Evolutionary conservation across 2,113 vertebrate genomes (phyloP), one percentile per base, ranked within the genome.

Genomic region (Excalfactoria chinensis): DNA sequence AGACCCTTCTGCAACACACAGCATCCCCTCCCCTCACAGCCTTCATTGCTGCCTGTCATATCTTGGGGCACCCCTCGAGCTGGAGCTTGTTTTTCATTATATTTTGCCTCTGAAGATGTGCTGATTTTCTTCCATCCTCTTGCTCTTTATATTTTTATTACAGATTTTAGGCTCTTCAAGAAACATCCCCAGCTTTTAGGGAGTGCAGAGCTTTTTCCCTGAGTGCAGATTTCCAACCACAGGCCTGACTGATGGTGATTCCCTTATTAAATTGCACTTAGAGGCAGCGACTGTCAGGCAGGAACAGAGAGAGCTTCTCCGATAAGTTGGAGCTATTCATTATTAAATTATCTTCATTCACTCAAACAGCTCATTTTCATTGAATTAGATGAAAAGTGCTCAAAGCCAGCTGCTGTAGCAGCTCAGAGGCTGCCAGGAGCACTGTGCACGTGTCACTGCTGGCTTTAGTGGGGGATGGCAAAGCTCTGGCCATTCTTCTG

Each of bases 231-330:
- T 94, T 74, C 74, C 43, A 93, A 75, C 89, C 81, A 92, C 80
- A 74, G 73, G 95, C 82, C 86, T 81, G 58, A 95, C 75, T 81
- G 74, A 90, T 89, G 92, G 89, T 69, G 77, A 90, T 90, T 90
- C 89, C 86, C 95, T 95, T 97, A 97, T 96, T 96, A 97, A 97
- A 93, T 92, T 91, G 94, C 96, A 96, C 96, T 97, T 97, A 96
- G 90, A 97, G 94, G 88, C 88, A 96, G 91, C 34, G 20, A 67
- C 95, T 96, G 95, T 93, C 87, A 96, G 90, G 78, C 92, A 81
- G 93, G 74, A 84, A 95, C 88, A 81, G 90, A 97, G 90, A 97
- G 92, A 97, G 91, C 71, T 92, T 96, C 95, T 96, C 95, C 44
- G 68, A 96, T 97, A 96, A 94, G 91, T 95, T 96, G 86, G 93